Conservation (phyloP, 1,140 invertebrate species). For the Drosophila seguyi region DNA sequence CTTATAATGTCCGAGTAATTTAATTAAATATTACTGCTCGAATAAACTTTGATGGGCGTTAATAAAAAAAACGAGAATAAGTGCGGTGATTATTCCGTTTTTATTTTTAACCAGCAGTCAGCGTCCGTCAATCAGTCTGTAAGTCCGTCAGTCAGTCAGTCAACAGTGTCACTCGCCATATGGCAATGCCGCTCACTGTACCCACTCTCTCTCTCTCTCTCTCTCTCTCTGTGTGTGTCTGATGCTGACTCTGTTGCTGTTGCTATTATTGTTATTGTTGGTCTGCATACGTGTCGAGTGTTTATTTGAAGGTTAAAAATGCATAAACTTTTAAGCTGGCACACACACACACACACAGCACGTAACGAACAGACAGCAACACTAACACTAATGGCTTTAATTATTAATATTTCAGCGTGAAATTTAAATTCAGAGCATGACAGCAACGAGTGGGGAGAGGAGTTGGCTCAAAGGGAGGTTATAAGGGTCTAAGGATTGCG, state of each 20-base stretch:
- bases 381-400: conserved; percentile 61
- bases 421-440: conserved; percentile 77
- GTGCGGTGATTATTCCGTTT: not conserved
- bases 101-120: conserved; percentile 1
- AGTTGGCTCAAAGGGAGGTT: conserved; percentile 10
- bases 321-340: conserved; percentile 61
- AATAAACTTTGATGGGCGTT: conserved; percentile 1
- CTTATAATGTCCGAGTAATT: not conserved
- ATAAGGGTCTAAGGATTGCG: no score
- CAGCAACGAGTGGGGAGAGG: conserved; percentile 7
- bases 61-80: not conserved
- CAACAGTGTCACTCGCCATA: not conserved
- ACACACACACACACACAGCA: conserved; percentile 21
- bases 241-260: conserved; percentile 7
- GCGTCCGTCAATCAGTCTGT: not conserved
- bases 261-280: conserved; percentile 41
- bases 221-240: no score
- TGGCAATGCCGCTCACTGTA: conserved; percentile 11
- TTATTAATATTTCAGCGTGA: conserved; percentile 77
- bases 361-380: conserved; percentile 12
- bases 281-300: conserved; percentile 55
- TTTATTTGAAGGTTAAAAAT: conserved; percentile 76
- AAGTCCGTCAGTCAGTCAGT: not conserved
- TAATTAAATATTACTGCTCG: conserved; percentile 8
- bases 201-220: no score